Evolutionary conservation across 2,113 vertebrate species (phyloP).

Genomic region (Genyomyrus donnyi): DNA sequence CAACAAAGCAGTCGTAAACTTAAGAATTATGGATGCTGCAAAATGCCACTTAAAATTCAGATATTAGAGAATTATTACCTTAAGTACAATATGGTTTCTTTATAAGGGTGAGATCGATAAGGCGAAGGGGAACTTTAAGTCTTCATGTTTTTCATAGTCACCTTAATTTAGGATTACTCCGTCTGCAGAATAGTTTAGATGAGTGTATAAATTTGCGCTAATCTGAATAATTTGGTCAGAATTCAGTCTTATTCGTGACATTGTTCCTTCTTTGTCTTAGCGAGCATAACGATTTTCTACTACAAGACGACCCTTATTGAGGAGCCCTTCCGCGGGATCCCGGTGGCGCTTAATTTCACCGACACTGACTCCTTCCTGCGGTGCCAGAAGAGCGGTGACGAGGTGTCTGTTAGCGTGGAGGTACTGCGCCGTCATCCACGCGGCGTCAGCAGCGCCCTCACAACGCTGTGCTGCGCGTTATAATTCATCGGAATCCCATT

Average conservation of each 20-base stretch:
- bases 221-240: not conserved
- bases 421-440: conserved; percentile 10
- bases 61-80: not conserved
- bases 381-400: conserved; percentile 14
- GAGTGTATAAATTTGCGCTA: not conserved
- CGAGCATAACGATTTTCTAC: conserved; percentile 35
- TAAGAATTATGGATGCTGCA: not conserved
- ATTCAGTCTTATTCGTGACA: not conserved
- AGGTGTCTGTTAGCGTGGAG: conserved; percentile 24
- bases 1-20: not conserved
- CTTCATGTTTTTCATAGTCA: not conserved
- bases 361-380: conserved; percentile 28
- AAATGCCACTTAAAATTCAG: not conserved
- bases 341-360: conserved; percentile 40
- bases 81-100: not conserved
- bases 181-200: not conserved
- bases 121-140: not conserved
- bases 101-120: not conserved
- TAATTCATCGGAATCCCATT: not conserved
- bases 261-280: conserved; percentile 22
- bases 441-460: not conserved
- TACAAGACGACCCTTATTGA: conserved; percentile 1
- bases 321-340: conserved; percentile 12
- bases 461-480: not conserved
- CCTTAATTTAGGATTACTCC: not conserved